Evolutionary conservation across 2,797 vertebrate genomes (phyloP).

Genomic region (Mus minutoides): DNA sequence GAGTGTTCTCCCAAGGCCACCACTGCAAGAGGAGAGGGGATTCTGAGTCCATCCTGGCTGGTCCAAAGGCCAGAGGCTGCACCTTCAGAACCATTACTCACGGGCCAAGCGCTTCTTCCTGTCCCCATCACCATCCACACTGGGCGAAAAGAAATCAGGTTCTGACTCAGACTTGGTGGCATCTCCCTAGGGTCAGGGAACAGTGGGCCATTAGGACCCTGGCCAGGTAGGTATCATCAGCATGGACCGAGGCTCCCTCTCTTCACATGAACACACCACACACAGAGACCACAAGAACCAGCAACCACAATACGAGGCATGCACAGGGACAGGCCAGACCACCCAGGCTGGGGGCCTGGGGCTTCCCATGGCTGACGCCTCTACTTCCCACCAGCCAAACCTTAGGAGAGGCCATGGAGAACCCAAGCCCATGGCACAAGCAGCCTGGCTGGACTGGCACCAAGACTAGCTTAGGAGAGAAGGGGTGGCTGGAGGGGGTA

Average conservation of each 20-base stretch:
- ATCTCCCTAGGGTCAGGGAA: slow-evolving; percentile 91
- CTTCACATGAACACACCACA: slow-evolving; percentile 67
- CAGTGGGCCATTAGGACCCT: slow-evolving; percentile 16
- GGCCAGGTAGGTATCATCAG: neutral
- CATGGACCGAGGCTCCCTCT: slow-evolving; percentile 5
- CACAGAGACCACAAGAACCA: slow-evolving; percentile 73
- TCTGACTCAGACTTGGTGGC: slow-evolving; percentile 95
- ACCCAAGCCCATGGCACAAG: neutral
- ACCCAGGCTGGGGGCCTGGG: slow-evolving; percentile 34
- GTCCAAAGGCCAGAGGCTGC: neutral
- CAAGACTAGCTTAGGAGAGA: neutral
- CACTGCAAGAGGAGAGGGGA: slow-evolving; percentile 84
- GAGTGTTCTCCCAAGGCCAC: slow-evolving; percentile 94
- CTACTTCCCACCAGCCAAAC: slow-evolving; percentile 42
- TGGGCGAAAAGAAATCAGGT: slow-evolving; percentile 91
- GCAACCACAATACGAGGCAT: slow-evolving; percentile 76
- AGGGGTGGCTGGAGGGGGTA: neutral
- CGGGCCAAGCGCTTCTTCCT: slow-evolving; percentile 93
- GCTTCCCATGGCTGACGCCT: neutral
- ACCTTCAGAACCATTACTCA: slow-evolving; percentile 85
- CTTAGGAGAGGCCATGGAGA: neutral
- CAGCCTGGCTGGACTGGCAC: slow-evolving; percentile 10
- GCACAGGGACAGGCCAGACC: slow-evolving; percentile 62
- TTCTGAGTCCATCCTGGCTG: slow-evolving; percentile 12
- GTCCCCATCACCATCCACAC: slow-evolving; percentile 92